Percentiles rank a stretch among this genome's conserved stretches.
Conservation (phyloP, 2,797 vertebrate genomes). For the Chromobotia macracanthus region DNA sequence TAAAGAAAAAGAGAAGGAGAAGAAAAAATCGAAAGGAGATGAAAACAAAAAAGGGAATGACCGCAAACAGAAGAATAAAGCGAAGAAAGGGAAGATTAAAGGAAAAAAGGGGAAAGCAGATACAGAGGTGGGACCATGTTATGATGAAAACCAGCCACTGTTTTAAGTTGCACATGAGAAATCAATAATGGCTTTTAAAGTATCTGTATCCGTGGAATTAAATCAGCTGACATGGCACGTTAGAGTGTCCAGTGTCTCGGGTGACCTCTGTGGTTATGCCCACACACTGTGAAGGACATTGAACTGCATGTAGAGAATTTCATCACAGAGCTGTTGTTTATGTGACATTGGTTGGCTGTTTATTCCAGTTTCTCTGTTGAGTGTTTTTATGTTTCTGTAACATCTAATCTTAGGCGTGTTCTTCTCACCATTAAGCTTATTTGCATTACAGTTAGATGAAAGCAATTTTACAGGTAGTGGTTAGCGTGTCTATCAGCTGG, state of each 20-base stretch:
- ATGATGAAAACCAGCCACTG: conserved; percentile 6
- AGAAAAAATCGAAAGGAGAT: conserved; percentile 61
- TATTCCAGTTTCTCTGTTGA: neutral
- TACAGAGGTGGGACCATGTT: conserved; percentile 54
- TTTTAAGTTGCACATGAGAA: conserved; percentile 18
- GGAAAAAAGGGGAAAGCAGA: conserved; percentile 58
- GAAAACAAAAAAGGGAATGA: conserved; percentile 61
- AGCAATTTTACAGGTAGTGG: neutral
- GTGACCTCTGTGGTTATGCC: conserved; percentile 40
- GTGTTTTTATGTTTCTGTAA: conserved; percentile 15
- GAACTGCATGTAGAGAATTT: neutral
- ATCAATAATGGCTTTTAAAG: conserved; percentile 39
- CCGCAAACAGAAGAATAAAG: conserved; percentile 59
- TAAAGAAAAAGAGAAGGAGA: conserved; percentile 69
- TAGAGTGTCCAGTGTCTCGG: conserved; percentile 1
- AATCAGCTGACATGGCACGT: conserved; percentile 10
- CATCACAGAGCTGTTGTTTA: neutral
- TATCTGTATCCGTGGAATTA: conserved; percentile 28
- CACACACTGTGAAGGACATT: conserved; percentile 16
- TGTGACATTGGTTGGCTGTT: neutral
- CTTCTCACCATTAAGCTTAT: neutral
- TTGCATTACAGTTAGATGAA: conserved; percentile 26
- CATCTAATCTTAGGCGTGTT: conserved; percentile 8
- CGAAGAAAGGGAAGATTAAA: conserved; percentile 59
- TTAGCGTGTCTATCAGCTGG: neutral